A percentile compares a stretch with the other conserved stretches of the same genome.
Evolutionary conservation across 2,888 invertebrate species (phyloP).

Genomic region (Choristoneura rosaceana): DNA sequence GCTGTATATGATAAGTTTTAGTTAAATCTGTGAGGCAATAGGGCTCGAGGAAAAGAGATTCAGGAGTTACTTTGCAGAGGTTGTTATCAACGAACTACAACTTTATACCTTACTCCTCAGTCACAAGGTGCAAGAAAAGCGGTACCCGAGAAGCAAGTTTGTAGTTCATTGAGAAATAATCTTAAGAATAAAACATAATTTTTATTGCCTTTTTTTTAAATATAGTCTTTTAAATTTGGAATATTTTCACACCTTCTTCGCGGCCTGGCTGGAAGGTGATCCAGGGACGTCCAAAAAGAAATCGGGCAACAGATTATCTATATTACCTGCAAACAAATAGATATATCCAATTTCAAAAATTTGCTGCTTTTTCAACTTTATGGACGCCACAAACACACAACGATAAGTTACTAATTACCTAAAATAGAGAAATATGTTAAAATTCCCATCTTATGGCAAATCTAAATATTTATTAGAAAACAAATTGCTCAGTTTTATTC

Average conservation of each 20-base stretch:
- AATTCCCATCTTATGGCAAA: too few relatives aligned
- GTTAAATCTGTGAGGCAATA: not conserved
- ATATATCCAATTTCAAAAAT: constrained; percentile 52
- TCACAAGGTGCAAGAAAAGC: too few relatives aligned
- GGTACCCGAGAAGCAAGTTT: too few relatives aligned
- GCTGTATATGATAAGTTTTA: constrained; percentile 16
- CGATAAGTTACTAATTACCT: too few relatives aligned
- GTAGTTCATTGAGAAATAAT: not conserved
- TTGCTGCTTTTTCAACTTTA: constrained; percentile 40
- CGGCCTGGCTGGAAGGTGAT: constrained; percentile 50
- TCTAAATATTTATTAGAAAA: too few relatives aligned
- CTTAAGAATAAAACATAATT: constrained; percentile 30
- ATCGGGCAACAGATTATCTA: constrained; percentile 91
- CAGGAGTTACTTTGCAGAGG: too few relatives aligned
- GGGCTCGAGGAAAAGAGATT: not conserved
- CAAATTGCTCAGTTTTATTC: too few relatives aligned
- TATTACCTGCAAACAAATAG: constrained; percentile 83
- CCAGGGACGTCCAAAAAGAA: constrained; percentile 91
- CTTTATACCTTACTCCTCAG: too few relatives aligned
- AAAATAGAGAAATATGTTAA: too few relatives aligned
- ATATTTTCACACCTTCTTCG: constrained; percentile 66
- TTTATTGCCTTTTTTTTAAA: constrained; percentile 14
- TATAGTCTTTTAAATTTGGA: constrained; percentile 40
- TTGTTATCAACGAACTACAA: too few relatives aligned
- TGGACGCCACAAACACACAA: constrained; percentile 19